These are phyloP conservation scores for Agrypnus murinus DNA, from an alignment of 2,888 invertebrate genomes.

Conservation along the genomic window DNA sequence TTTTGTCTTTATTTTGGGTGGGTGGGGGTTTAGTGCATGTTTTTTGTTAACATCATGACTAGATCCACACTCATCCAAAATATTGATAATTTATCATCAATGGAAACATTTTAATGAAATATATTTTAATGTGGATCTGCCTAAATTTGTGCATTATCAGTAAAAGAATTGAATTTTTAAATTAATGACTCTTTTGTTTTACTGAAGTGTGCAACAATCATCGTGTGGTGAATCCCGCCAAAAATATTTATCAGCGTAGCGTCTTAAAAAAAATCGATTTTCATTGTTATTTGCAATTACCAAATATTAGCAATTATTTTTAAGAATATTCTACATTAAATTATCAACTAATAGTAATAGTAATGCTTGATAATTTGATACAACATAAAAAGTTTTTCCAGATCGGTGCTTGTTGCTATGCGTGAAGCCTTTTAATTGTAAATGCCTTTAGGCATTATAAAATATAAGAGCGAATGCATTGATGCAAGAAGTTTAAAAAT, in stretches of 20 bases:
- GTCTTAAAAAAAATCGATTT: too few relatives aligned
- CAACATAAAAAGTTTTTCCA: slow-evolving; percentile 25
- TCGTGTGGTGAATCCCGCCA: slow-evolving; percentile 26
- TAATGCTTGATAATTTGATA: not conserved
- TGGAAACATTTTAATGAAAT: not conserved
- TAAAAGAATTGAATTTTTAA: slow-evolving; percentile 1
- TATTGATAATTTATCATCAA: slow-evolving; percentile 48
- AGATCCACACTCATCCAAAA: slow-evolving; percentile 89
- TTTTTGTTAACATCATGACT: slow-evolving; percentile 78
- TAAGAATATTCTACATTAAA: too few relatives aligned
- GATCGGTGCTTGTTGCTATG: slow-evolving; percentile 31
- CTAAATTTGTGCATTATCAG: slow-evolving; percentile 50
- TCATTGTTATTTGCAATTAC: too few relatives aligned
- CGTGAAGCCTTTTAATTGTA: slow-evolving; percentile 27
- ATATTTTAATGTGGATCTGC: not conserved
- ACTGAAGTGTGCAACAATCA: slow-evolving; percentile 25
- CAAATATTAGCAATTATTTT: too few relatives aligned
- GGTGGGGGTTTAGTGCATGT: slow-evolving; percentile 86
- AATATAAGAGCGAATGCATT: not conserved
- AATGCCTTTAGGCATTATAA: slow-evolving; percentile 6
- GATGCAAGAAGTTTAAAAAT: not conserved
- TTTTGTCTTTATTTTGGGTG: slow-evolving; percentile 75
- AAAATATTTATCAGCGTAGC: slow-evolving; percentile 21
- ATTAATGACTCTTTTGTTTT: not conserved
- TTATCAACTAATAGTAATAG: too few relatives aligned